Evolutionary conservation across 35 echinoderm and acorn worm genomes (phyloP).

Genomic region (Antedon bifida): DNA sequence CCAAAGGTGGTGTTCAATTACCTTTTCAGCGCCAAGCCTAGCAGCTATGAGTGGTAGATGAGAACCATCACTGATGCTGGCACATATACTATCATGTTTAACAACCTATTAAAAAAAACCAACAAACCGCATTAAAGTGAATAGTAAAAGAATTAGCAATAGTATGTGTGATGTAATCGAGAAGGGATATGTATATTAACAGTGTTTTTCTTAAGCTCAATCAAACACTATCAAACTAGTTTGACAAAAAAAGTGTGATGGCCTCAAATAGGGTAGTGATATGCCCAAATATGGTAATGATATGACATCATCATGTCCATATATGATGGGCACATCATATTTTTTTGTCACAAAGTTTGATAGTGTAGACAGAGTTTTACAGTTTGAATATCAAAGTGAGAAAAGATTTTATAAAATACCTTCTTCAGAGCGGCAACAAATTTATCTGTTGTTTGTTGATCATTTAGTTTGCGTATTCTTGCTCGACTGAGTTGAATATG

Average conservation of each 20-base stretch:
- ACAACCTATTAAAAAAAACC: conserved; percentile 31
- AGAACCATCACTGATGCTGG: conserved; percentile 60
- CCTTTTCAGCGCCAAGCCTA: conserved; percentile 69
- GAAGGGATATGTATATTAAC: not conserved
- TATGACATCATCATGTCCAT: too few relatives aligned
- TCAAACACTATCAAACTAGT: too few relatives aligned
- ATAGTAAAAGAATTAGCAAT: not conserved
- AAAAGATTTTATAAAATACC: conserved; percentile 26
- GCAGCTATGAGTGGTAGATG: conserved; percentile 68
- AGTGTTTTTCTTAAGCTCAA: too few relatives aligned
- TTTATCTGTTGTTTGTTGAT: conserved; percentile 26
- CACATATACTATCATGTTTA: conserved; percentile 21
- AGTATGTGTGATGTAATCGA: not conserved
- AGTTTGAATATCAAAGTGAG: too few relatives aligned
- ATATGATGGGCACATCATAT: too few relatives aligned
- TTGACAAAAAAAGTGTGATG: too few relatives aligned
- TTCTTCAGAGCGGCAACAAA: conserved; percentile 48
- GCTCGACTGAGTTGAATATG: conserved; percentile 64
- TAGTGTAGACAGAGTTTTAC: too few relatives aligned
- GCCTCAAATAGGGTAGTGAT: too few relatives aligned
- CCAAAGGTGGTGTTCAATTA: not conserved
- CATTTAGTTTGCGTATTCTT: conserved; percentile 83
- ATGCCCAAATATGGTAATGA: too few relatives aligned
- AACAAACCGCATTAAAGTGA: not conserved
- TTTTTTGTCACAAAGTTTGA: too few relatives aligned